Evolutionary conservation across 1,140 invertebrate genomes (phyloP).

Genomic region (Lysiphlebus fabarum): DNA sequence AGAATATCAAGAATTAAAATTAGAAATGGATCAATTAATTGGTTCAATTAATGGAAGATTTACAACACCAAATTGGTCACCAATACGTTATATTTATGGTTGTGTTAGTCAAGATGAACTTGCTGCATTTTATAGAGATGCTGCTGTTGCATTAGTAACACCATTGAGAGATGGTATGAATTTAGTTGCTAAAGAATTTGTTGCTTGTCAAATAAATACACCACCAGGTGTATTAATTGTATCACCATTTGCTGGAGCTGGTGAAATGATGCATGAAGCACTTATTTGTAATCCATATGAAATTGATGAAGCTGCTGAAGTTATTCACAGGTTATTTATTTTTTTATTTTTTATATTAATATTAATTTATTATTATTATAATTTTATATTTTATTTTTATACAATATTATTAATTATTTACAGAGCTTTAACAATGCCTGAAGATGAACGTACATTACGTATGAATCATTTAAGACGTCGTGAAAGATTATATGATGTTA

Average conservation of each 20-base stretch:
- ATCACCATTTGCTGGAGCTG: conserved; percentile 86
- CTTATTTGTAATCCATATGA: conserved; percentile 89
- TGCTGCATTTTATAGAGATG: conserved; percentile 80
- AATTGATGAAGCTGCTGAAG: conserved; percentile 80
- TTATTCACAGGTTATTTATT: conserved; percentile 68
- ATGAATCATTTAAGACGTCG: conserved; percentile 81
- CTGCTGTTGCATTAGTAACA: conserved; percentile 81
- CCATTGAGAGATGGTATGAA: conserved; percentile 91
- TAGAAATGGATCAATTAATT: conserved; percentile 86
- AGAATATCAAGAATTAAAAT: conserved; percentile 86
- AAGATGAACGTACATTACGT: conserved; percentile 79
- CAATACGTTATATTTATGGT: conserved; percentile 87
- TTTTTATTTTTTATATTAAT: conserved; percentile 7
- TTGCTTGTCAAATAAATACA: conserved; percentile 85
- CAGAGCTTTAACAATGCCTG: conserved; percentile 83
- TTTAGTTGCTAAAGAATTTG: conserved; percentile 89
- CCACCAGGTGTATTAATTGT: conserved; percentile 85
- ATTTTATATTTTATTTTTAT: conserved; percentile 5
- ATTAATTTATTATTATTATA: conserved; percentile 20
- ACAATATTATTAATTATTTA: conserved; percentile 6
- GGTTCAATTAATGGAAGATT: conserved; percentile 84
- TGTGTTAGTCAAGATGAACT: conserved; percentile 82
- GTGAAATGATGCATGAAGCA: conserved; percentile 88
- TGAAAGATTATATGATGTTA: conserved; percentile 80
- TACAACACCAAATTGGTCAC: conserved; percentile 86